Conservation (phyloP, 2,888 invertebrate genomes). For the Drosophila falleni region DNA sequence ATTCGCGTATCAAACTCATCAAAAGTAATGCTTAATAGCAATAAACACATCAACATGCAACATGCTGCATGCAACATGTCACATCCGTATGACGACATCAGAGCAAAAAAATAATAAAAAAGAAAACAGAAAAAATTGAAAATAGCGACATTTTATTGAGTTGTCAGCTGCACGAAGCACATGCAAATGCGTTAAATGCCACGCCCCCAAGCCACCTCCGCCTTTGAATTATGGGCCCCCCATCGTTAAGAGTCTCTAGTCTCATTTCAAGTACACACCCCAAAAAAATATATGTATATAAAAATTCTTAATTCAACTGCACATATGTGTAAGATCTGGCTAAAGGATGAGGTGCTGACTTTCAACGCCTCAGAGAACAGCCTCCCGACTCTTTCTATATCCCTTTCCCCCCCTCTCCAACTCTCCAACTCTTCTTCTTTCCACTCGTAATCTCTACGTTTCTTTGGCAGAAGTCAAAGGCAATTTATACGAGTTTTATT, state of each 20-base stretch:
- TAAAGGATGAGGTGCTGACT: conserved; percentile 76
- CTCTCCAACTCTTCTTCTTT: not conserved
- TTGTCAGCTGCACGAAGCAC: conserved; percentile 72
- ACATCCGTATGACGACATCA: conserved; percentile 67
- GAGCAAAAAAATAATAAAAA: conserved; percentile 41
- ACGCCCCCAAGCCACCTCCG: conserved; percentile 49
- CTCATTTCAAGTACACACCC: conserved; percentile 65
- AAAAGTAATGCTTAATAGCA: conserved; percentile 60
- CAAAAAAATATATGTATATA: conserved; percentile 43
- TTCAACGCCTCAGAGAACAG: conserved; percentile 65
- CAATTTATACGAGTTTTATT: conserved; percentile 57
- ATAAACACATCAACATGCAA: conserved; percentile 73
- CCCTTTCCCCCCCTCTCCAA: not conserved
- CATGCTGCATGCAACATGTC: conserved; percentile 45
- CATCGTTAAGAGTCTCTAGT: not conserved
- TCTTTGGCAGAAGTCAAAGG: conserved; percentile 65
- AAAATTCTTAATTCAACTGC: conserved; percentile 5
- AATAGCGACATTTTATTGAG: conserved; percentile 78
- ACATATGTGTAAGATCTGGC: conserved; percentile 34
- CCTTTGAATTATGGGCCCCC: conserved; percentile 16
- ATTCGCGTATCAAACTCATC: conserved; percentile 48
- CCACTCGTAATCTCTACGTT: conserved; percentile 14
- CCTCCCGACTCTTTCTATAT: conserved; percentile 8
- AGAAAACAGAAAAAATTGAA: conserved; percentile 23
- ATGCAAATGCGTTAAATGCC: conserved; percentile 54